Evolutionary conservation across 2,797 vertebrate species (phyloP).

Genomic region (Mormyrops attenuatus): DNA sequence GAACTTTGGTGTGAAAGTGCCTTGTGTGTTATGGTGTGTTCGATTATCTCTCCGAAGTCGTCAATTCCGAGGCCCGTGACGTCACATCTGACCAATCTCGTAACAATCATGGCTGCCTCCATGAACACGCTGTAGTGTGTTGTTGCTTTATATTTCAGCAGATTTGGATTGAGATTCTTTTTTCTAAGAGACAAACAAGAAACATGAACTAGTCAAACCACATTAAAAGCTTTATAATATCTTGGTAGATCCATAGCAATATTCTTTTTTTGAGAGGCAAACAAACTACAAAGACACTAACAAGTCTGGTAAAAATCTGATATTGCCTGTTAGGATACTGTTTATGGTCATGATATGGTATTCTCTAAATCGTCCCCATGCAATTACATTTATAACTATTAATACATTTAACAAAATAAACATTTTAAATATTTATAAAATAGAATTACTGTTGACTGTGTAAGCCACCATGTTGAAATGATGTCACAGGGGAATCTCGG

Average conservation of each 20-base stretch:
- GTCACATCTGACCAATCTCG: neutral
- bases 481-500: neutral
- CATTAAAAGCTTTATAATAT: neutral
- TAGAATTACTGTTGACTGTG: neutral
- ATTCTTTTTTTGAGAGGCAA: neutral
- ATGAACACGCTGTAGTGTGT: neutral
- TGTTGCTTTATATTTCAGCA: neutral
- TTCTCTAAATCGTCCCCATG: neutral
- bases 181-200: neutral
- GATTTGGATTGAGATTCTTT: neutral
- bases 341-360: neutral
- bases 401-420: neutral
- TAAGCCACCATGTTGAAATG: neutral
- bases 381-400: neutral
- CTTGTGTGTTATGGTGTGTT: neutral
- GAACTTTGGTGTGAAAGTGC: neutral
- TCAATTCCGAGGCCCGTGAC: neutral
- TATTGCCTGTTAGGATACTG: neutral
- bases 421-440: neutral
- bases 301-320: neutral
- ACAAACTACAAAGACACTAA: neutral
- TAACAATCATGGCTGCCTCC: neutral
- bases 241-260: neutral
- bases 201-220: neutral
- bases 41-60: neutral